Conservation (phyloP, 2,113 vertebrate genomes). For the Salvator merianae region DNA sequence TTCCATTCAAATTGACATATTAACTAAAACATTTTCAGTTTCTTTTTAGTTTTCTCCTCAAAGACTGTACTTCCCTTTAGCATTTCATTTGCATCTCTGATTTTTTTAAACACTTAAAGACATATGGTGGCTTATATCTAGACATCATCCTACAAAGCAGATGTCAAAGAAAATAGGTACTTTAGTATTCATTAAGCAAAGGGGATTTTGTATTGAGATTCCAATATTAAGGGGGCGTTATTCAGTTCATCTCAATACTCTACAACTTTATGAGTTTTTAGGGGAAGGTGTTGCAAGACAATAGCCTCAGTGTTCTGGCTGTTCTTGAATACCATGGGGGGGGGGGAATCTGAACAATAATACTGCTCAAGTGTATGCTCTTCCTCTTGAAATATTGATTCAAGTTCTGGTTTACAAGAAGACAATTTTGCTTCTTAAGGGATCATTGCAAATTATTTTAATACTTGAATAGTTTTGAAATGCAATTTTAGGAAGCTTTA, state of each 20-base stretch:
- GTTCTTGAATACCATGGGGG: conserved; percentile 12
- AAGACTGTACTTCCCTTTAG: not conserved
- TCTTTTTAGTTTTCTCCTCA: conserved; percentile 8
- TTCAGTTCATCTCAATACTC: not conserved
- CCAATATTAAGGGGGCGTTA: not conserved
- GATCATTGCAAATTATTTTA: too few species aligned
- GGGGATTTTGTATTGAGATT: conserved; percentile 1
- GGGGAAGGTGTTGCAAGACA: not conserved
- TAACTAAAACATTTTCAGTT: not conserved
- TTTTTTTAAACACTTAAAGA: not conserved
- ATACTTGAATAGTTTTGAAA: too few species aligned
- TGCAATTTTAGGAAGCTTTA: too few species aligned
- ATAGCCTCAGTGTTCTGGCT: conserved; percentile 3
- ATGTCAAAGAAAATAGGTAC: not conserved
- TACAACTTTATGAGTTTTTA: too few species aligned
- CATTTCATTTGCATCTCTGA: conserved; percentile 3
- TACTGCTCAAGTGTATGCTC: too few species aligned
- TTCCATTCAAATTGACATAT: not conserved
- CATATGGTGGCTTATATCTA: not conserved
- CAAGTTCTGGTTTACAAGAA: not conserved
- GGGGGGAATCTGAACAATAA: conserved; percentile 6
- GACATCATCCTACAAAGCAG: not conserved
- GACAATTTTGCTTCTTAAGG: not conserved
- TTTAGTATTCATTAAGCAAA: fast-evolving
- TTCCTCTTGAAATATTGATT: not conserved